Percentiles rank a stretch among this genome's conserved stretches.
Conservation (phyloP, 1,140 invertebrate species). For the Cryptotermes secundus region DNA sequence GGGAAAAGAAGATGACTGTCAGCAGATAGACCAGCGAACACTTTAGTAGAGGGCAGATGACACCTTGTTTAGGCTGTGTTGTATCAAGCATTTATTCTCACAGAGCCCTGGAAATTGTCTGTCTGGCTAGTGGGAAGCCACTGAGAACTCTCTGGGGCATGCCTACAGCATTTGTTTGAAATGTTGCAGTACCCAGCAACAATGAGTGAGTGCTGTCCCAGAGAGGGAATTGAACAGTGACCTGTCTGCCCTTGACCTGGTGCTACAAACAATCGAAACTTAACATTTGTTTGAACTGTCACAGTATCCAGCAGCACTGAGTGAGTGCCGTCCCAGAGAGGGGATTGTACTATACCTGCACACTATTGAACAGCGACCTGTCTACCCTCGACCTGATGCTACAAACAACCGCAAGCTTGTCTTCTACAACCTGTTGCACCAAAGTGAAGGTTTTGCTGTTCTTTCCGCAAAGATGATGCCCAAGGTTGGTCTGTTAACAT, state of each 20-base stretch:
- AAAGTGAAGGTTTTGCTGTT: conserved; percentile 34
- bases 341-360: conserved; percentile 54
- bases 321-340: conserved; percentile 47
- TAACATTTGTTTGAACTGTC: neutral
- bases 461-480: conserved; percentile 53
- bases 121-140: no score
- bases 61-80: no score
- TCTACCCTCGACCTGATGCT: conserved; percentile 42
- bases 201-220: conserved; percentile 50
- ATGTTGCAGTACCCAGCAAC: conserved; percentile 49
- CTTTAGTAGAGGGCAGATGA: no score
- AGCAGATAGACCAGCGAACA: no score
- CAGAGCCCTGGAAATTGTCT: no score
- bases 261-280: conserved; percentile 44
- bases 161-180: neutral
- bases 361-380: conserved; percentile 59
- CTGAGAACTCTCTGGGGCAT: no score
- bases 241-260: conserved; percentile 48
- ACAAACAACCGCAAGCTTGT: conserved; percentile 44
- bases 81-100: no score
- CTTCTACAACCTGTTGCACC: conserved; percentile 45
- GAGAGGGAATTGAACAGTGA: conserved; percentile 53
- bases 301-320: conserved; percentile 53
- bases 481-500: conserved; percentile 46
- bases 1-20: no score